These are phyloP conservation scores for Hirundo rustica DNA, from an alignment of 2,797 vertebrate genomes.

Conservation along the genomic window DNA sequence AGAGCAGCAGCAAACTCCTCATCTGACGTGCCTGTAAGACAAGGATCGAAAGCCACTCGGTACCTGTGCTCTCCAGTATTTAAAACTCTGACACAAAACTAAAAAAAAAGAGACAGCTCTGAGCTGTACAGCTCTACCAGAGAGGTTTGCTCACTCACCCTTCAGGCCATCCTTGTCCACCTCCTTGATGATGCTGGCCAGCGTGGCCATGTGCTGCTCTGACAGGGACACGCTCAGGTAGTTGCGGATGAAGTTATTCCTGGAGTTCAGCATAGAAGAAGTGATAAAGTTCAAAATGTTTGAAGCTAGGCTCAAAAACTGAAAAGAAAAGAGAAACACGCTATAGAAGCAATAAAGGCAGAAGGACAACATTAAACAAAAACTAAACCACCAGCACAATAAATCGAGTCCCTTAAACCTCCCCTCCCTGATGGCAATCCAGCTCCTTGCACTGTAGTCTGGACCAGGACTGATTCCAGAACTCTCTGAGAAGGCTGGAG, in stretches of 20 bases:
- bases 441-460: background rate
- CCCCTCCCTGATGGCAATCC: accelerated
- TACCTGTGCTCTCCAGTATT: background rate
- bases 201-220: slow-evolving; percentile 95
- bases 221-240: slow-evolving; percentile 96
- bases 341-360: background rate
- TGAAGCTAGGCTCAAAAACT: slow-evolving; percentile 96
- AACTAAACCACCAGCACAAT: background rate
- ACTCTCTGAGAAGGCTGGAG: background rate
- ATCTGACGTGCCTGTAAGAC: slow-evolving; percentile 87
- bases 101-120: background rate
- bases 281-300: slow-evolving; percentile 98
- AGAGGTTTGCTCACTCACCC: slow-evolving; percentile 75
- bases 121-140: background rate
- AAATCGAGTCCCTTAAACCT: background rate
- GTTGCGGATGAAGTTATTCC: slow-evolving; percentile 98
- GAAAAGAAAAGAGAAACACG: slow-evolving; percentile 16
- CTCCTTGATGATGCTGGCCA: slow-evolving; percentile 98
- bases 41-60: background rate
- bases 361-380: background rate
- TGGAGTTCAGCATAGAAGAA: slow-evolving; percentile 95
- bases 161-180: slow-evolving; percentile 97
- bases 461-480: background rate
- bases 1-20: slow-evolving; percentile 95
- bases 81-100: background rate